phyloP scores from a whole-genome alignment of 2,888 invertebrate species.

The Cephus runcator region DNA sequence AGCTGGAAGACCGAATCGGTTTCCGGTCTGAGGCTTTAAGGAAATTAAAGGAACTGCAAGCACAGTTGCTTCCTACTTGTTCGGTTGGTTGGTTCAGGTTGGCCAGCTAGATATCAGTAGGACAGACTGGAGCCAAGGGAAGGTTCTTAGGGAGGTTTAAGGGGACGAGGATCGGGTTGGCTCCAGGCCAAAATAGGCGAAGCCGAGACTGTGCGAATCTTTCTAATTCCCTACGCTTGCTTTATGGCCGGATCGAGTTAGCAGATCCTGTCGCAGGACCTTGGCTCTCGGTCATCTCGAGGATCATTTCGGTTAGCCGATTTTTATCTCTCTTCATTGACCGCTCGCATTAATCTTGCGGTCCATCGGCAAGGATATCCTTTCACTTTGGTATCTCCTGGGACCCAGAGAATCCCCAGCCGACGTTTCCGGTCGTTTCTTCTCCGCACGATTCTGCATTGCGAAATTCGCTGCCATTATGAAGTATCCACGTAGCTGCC shows the following conservation, averaged over 20 bases:
- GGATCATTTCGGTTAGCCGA: slow-evolving; percentile 8
- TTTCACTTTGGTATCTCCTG: slow-evolving; percentile 1
- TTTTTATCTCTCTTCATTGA: slow-evolving; percentile 11
- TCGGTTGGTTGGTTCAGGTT: not conserved
- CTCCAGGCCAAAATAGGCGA: slow-evolving; percentile 35
- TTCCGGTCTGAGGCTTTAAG: not conserved
- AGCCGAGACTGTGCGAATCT: slow-evolving; percentile 34
- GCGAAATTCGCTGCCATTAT: slow-evolving; percentile 37
- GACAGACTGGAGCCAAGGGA: slow-evolving; percentile 6
- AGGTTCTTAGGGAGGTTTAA: not conserved
- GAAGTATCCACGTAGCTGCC: slow-evolving; percentile 27
- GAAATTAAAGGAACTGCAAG: not conserved
- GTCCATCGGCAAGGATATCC: not conserved
- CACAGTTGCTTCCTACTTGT: not conserved
- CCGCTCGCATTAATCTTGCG: slow-evolving; percentile 13
- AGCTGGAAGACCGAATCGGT: not conserved
- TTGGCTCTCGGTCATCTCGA: not conserved
- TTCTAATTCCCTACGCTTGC: slow-evolving; percentile 38
- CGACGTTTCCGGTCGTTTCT: not conserved
- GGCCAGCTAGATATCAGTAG: not conserved
- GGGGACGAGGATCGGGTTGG: slow-evolving; percentile 29
- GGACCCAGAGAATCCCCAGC: not conserved
- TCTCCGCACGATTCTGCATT: slow-evolving; percentile 29
- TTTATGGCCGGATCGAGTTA: not conserved
- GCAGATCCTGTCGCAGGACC: not conserved